Base-by-base conservation (phyloP, 2,113 vertebrate genomes). In the Vireo altiloquus region DNA sequence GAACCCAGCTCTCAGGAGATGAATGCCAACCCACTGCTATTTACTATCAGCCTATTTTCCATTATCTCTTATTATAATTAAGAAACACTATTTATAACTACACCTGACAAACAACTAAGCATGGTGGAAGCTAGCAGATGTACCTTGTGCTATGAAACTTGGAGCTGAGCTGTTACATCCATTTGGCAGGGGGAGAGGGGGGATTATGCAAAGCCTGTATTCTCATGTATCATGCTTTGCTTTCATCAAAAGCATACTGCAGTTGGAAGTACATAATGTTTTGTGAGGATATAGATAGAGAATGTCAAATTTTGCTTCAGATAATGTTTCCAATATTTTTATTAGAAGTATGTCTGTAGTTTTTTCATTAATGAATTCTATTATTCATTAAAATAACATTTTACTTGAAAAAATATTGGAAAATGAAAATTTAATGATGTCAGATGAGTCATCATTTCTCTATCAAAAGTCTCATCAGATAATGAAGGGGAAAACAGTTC, bases 361-460 rank as follows among this genome's bases (percentile, higher is more conserved):
- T 60, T 69, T 63, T 57, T 50, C 76, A 94, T 92, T 87, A 82
- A 87, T 61, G 33, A 40, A 37, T 68, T 83, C 24, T 35, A 64
- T 78, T 68, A 82, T 76, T 87, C n/a, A 81, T 56, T 78, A 96
- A 91, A 95, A 89, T 54, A 54, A 84, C 27, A 15, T 87, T 96
- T 79, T 76, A 78, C 63, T 75, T 79, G 40, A 47, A 92, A 56
- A 65, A 84, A 44, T 77, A 77, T 15, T 15, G 23, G 81, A 64
- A 82, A 96, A 72, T 54, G 22, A 70, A 94, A 90, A 90, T 88
- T 39, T 87, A 69, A 87, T 90, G 1, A 52, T 89, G 59, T 75
- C 76, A 91, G 59, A 89, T 90, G 83, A 83, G 56, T 92, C 90
- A 96, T 86, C 15, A 0, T 80, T 65, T 77, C 82, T 83, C 82